A percentile compares a stretch with the other conserved stretches of the same genome.
phyloP scores from a whole-genome alignment of 2,888 invertebrate genomes.

The Balanococcus diminutus region DNA sequence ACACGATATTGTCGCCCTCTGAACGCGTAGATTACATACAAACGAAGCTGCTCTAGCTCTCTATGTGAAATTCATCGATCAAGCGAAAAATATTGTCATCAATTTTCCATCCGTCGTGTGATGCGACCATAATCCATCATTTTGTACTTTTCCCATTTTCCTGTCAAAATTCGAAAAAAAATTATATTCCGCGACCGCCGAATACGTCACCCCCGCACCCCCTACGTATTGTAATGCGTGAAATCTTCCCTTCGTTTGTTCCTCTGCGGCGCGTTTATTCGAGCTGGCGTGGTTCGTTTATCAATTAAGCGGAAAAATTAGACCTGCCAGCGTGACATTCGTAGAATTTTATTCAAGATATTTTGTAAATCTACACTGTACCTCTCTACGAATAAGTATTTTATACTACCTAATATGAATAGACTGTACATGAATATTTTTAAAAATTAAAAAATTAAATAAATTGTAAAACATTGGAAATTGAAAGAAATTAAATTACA shows the following conservation, averaged over 20 bases:
- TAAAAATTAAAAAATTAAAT: no score
- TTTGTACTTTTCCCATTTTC: conserved; percentile 44
- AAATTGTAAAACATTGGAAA: no score
- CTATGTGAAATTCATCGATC: conserved; percentile 45
- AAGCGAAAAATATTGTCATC: conserved; percentile 51
- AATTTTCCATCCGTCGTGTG: conserved; percentile 52
- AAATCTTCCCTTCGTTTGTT: neutral
- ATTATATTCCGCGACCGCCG: conserved; percentile 34
- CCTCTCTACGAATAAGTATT: no score
- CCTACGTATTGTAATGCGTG: neutral
- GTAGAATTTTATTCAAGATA: no score
- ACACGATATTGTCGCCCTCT: conserved; percentile 9
- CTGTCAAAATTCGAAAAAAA: conserved; percentile 53
- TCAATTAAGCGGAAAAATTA: no score
- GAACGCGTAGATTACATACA: conserved; percentile 31
- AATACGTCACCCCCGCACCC: neutral
- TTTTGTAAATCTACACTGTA: no score
- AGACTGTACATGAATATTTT: no score
- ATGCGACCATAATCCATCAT: conserved; percentile 51
- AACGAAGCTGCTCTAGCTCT: neutral
- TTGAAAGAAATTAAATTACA: no score
- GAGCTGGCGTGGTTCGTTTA: no score
- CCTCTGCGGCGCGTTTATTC: no score
- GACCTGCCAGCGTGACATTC: no score
- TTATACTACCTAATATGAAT: no score